Conservation (phyloP, 2,888 invertebrate species). For the Lamproptera curius region DNA sequence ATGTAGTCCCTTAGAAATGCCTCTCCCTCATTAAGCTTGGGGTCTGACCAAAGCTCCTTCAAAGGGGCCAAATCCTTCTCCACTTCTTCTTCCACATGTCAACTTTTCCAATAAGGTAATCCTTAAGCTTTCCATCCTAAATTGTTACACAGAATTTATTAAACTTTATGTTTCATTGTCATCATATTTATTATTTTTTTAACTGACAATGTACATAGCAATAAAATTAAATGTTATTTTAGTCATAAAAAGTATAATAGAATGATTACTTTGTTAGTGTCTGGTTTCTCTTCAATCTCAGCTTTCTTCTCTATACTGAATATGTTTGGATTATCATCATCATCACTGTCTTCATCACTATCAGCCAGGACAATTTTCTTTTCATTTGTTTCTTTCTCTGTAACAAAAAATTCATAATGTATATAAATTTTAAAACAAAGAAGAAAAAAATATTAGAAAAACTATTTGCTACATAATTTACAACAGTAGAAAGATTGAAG, state of each 20-base stretch:
- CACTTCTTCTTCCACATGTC: conserved; percentile 78
- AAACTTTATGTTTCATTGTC: too few species aligned
- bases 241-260: too few species aligned
- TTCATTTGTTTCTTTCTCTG: conserved; percentile 46
- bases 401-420: conserved; percentile 23
- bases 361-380: conserved; percentile 65
- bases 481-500: too few species aligned
- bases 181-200: too few species aligned
- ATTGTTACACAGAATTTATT: too few species aligned
- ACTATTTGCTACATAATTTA: too few species aligned
- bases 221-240: too few species aligned
- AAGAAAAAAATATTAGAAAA: too few species aligned
- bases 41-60: conserved; percentile 90
- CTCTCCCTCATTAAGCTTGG: conserved; percentile 89
- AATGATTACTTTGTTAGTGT: conserved; percentile 24
- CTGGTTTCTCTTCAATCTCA: conserved; percentile 31
- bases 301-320: conserved; percentile 69
- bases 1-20: conserved; percentile 95
- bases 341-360: conserved; percentile 62
- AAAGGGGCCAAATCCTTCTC: conserved; percentile 84
- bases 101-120: conserved; percentile 89
- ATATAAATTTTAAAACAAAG: too few species aligned
- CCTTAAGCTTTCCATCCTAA: conserved; percentile 68
- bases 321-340: conserved; percentile 52
- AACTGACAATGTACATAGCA: too few species aligned